Base-by-base conservation (phyloP, 2,113 vertebrate species). In the Aspidoscelis tigris region DNA sequence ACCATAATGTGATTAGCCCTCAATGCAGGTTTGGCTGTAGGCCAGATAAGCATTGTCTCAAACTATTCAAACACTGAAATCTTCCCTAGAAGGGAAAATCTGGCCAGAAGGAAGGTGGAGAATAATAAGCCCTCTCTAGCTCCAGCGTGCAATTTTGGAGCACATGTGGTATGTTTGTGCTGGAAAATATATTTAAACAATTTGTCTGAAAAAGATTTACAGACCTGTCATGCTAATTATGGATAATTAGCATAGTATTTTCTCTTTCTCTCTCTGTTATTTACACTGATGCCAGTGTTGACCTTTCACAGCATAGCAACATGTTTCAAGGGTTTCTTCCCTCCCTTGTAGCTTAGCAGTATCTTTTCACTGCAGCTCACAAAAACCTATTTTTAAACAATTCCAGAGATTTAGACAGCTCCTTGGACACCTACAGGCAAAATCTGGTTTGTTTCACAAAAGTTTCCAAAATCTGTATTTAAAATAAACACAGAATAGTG, bases 271-370 rank as follows among this genome's bases (percentile, higher is more conserved):
- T 9, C 69, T 71, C 44, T 73, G 75, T 78, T 86, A 82, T 81
- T 64, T 77, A 77, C 33, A 68, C 43, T 82, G 85, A 50, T 86
- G 80, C 66, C 68, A 73, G 4, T n/a, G 33, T 72, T 82, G 66
- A 82, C 43, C 80, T 86, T 78, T 78, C 33, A 41, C 44, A 86
- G 43, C 58, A 78, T 53, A 86, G 69, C 80, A 82, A 82, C 68
- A 73, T 9, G 65, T 78, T 86, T 43, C 85, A 78, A 86, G 80
- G 69, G n/a, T 75, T 50, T 6, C 7, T 12, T 10, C 20, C 22
- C 43, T 44, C 3, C 33, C 24, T 44, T 41, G 18, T 44, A 73
- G 43, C 43, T 65, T 43, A 50, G 53, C 69, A 78, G 44, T 33
- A 55, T 78, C 58, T 43, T 82, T 77, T 68, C 43, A 77, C 20